phyloP scores from a whole-genome alignment of 1,140 invertebrate genomes.

The Sminthurinus signatus region DNA sequence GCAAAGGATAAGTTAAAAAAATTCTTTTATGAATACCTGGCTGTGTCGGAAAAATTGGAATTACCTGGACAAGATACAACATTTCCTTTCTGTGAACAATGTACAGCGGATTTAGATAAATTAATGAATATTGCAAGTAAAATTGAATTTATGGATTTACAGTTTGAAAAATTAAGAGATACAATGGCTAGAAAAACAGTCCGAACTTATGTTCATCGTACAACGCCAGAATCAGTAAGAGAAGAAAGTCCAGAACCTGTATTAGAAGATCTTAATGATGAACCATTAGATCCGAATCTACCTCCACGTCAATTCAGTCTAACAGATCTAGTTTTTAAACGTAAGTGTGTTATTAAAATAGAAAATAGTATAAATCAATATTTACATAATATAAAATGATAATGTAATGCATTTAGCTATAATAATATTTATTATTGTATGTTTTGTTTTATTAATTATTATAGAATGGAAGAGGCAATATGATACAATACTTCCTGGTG shows the following conservation, averaged over 20 bases:
- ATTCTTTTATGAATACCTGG: conserved; percentile 28
- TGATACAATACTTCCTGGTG: conserved; percentile 10
- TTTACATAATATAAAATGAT: no score
- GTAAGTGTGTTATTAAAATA: conserved; percentile 8
- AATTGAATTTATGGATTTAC: conserved; percentile 31
- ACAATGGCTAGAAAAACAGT: conserved; percentile 28
- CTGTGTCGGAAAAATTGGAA: conserved; percentile 18
- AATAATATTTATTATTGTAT: not conserved
- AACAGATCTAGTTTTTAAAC: conserved; percentile 7
- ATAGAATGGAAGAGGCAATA: conserved; percentile 12
- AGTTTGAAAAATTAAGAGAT: conserved; percentile 32
- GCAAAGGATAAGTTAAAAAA: conserved; percentile 18
- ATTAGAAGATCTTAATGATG: conserved; percentile 5
- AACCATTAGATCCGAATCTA: conserved; percentile 3
- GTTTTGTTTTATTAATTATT: not conserved
- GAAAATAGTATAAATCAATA: no score
- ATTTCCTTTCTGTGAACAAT: conserved; percentile 20
- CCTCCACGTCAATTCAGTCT: not conserved
- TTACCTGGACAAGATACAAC: conserved; percentile 17
- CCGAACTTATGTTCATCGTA: conserved; percentile 24
- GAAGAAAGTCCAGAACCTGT: conserved; percentile 21
- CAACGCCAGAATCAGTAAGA: conserved; percentile 16
- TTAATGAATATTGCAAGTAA: conserved; percentile 23
- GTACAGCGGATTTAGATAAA: conserved; percentile 20
- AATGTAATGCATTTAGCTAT: not conserved